Base-by-base conservation (phyloP, 2,113 vertebrate genomes). In the Pelusios castaneus region DNA sequence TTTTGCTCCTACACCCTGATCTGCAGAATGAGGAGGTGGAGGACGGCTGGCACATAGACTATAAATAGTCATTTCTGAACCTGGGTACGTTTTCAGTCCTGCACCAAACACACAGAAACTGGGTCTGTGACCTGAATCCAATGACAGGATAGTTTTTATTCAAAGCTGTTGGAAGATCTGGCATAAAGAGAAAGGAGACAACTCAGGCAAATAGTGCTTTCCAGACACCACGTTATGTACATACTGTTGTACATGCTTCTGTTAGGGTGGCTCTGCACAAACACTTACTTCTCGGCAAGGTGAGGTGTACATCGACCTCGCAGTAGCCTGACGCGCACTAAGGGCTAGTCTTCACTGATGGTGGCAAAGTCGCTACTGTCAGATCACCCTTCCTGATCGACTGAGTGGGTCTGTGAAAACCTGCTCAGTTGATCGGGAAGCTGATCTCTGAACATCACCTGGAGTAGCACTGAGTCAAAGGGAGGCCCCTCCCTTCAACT, bases 111-210 rank as follows among this genome's bases (percentile, higher is more conserved):
- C 73, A 0, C 34, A 81, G 24, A 78, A 73, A 31, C 21, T 82
- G 80, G 79, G 49, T 51, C 58, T 25, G 1, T 25, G 34, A 67
- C 34, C 24, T 7, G 41, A n/a, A 25, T 41, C 1, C 0, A 45
- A 7, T 25, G 22, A 75, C 5, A 1, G 0, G 3, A 43, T 5
- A 2, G 1, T 4, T 22, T 27, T 19, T 41, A 25, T 75, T 4
- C 41, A 41, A 60, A 9, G 10, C 34, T 41, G 67, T 52, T 19
- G 60, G 45, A 80, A 55, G 89, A 2, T 2, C 43, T n/a, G 29
- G 22, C 6, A 11, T 43, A 6, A 41, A 43, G 38, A 13, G 16
- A 10, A 47, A 58, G 45, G 80, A 21, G 55, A 80, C 34, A 34
- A 1, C 0, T 0, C 56, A 54, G 31, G 4, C 43, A 80, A 84